Evolutionary conservation across 1,140 invertebrate genomes (phyloP).

Genomic region (Musca vetustissima): DNA sequence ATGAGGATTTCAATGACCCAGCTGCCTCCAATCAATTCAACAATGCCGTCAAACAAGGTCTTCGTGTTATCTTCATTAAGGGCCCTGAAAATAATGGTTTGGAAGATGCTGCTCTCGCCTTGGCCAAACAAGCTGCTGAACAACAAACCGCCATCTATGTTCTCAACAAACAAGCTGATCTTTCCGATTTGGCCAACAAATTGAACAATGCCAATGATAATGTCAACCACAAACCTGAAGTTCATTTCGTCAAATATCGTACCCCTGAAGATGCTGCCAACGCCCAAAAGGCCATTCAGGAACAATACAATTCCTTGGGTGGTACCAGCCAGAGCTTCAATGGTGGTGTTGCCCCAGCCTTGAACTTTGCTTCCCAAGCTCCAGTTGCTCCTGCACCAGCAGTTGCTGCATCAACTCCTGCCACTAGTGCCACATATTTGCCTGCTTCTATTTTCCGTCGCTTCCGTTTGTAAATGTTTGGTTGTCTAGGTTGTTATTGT

Average conservation of each 20-base stretch:
- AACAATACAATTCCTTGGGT: slow-evolving; percentile 46
- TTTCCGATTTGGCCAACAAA: slow-evolving; percentile 43
- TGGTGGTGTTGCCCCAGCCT: slow-evolving; percentile 44
- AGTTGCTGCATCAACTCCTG: slow-evolving; percentile 26
- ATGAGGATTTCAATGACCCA: slow-evolving; percentile 36
- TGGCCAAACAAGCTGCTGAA: slow-evolving; percentile 44
- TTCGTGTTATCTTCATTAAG: slow-evolving; percentile 51
- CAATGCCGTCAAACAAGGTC: slow-evolving; percentile 35
- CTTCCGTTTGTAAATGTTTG: not conserved
- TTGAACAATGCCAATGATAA: slow-evolving; percentile 23
- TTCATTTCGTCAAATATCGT: slow-evolving; percentile 51
- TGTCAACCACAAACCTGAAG: slow-evolving; percentile 46
- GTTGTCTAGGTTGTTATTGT: slow-evolving; percentile 10
- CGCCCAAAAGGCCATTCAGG: slow-evolving; percentile 45
- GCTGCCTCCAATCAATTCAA: slow-evolving; percentile 14
- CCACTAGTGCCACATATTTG: slow-evolving; percentile 23
- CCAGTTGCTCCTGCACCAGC: slow-evolving; percentile 27
- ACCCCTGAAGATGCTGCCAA: slow-evolving; percentile 45
- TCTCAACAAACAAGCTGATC: slow-evolving; percentile 47
- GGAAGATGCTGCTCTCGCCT: slow-evolving; percentile 41
- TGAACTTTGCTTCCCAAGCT: slow-evolving; percentile 45
- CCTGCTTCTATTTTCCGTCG: slow-evolving; percentile 29
- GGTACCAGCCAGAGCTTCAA: slow-evolving; percentile 37
- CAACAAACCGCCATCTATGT: slow-evolving; percentile 50
- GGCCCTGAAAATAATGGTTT: slow-evolving; percentile 44